phyloP scores from a whole-genome alignment of 2,113 vertebrate genomes.

The Sorex fumeus region DNA sequence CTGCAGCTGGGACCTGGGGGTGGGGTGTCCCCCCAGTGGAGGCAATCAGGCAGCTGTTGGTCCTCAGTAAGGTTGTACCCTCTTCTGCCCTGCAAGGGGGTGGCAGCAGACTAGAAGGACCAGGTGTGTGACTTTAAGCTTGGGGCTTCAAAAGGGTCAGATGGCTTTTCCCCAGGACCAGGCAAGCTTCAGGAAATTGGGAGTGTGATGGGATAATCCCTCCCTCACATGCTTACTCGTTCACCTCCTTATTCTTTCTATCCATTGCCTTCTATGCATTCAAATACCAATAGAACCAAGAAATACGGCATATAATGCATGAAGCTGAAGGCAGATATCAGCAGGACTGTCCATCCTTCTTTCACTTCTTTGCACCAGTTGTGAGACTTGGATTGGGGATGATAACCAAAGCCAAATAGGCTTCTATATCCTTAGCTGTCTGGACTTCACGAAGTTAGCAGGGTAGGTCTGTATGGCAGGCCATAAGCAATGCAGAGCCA shows the following conservation, averaged over 20 bases:
- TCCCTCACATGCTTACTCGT: neutral
- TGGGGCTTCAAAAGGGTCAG: too few species aligned
- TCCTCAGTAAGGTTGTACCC: neutral
- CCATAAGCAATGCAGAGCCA: neutral
- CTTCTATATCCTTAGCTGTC: neutral
- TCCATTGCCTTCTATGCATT: neutral
- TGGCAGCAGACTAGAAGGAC: accelerated
- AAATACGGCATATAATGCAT: neutral
- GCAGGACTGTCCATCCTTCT: neutral
- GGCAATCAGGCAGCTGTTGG: too few species aligned
- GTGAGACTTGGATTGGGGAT: neutral
- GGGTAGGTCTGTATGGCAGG: neutral
- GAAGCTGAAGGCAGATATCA: neutral
- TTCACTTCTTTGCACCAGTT: neutral
- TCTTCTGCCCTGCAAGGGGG: neutral
- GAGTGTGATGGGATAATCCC: too few species aligned
- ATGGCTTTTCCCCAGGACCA: too few species aligned
- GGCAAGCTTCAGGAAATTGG: too few species aligned
- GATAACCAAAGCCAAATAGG: neutral
- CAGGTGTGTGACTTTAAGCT: neutral
- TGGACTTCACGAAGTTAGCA: too few species aligned
- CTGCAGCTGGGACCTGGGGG: neutral
- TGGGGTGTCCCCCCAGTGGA: too few species aligned
- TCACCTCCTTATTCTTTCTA: neutral
- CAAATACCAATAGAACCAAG: neutral